These are phyloP conservation scores for Venustoraphidia nigricollis DNA, from an alignment of 2,888 invertebrate genomes.

Conservation along the genomic window DNA sequence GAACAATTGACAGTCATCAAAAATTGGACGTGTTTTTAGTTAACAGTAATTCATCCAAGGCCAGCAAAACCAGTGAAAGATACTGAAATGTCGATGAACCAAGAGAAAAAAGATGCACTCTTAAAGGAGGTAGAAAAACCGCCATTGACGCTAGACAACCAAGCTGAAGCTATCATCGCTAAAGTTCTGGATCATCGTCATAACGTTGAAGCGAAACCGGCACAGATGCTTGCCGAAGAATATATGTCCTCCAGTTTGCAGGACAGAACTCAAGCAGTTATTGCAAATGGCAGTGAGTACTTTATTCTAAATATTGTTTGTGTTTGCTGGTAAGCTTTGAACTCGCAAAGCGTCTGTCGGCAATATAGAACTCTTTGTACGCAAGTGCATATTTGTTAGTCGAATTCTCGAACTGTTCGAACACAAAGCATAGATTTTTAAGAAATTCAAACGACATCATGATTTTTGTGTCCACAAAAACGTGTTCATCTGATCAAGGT, in stretches of 20 bases:
- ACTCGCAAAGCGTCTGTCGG: too few relatives aligned
- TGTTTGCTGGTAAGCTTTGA: too few relatives aligned
- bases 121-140: constrained; percentile 1
- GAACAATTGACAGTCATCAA: too few relatives aligned
- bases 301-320: too few relatives aligned
- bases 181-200: constrained; percentile 5
- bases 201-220: constrained; percentile 5
- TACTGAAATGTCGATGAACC: neutral
- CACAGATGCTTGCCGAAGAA: constrained; percentile 17
- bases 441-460: too few relatives aligned
- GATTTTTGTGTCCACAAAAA: too few relatives aligned
- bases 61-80: constrained; percentile 27
- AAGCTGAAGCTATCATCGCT: constrained; percentile 5
- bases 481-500: too few relatives aligned
- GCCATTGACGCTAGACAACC: constrained; percentile 5
- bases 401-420: too few relatives aligned
- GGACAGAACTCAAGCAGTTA: constrained; percentile 25
- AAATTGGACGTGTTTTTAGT: constrained; percentile 23
- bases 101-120: neutral
- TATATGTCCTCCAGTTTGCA: constrained; percentile 24
- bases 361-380: too few relatives aligned
- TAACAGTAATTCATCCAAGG: constrained; percentile 82
- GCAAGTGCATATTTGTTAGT: too few relatives aligned
- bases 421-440: too few relatives aligned
- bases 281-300: constrained; percentile 23